Percentiles rank a stretch among this genome's conserved stretches.
phyloP scores from a whole-genome alignment of 2,113 vertebrate species.

The Muntiacus reevesi region DNA sequence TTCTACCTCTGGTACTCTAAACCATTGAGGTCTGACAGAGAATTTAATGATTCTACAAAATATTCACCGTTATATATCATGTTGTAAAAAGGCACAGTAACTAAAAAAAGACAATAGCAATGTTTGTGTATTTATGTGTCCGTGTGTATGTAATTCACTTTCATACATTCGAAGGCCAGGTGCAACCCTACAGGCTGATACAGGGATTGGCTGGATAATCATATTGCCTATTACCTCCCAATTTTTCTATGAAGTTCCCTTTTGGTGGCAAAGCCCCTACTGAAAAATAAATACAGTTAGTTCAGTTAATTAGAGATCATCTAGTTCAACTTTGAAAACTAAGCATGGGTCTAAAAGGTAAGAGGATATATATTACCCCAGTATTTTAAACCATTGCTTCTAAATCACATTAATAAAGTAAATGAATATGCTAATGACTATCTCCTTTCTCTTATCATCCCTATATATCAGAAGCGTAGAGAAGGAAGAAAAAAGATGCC shows the following conservation, averaged over 20 bases:
- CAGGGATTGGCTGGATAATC: not conserved
- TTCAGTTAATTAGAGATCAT: not conserved
- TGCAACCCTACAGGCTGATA: not conserved
- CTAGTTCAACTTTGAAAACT: not conserved
- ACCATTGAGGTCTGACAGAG: not conserved
- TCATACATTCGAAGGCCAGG: not conserved
- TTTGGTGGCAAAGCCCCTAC: not conserved
- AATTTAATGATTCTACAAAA: not conserved
- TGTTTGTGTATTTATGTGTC: not conserved
- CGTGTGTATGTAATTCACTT: not conserved
- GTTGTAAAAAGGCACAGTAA: not conserved
- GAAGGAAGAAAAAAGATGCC: not conserved
- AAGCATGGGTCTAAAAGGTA: not conserved
- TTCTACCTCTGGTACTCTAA: not conserved
- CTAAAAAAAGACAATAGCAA: not conserved
- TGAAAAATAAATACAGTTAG: not conserved
- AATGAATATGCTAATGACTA: not conserved
- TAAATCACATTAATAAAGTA: not conserved
- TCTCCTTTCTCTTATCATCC: not conserved
- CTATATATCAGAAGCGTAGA: not conserved
- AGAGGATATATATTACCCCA: not conserved
- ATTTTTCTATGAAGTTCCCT: not conserved
- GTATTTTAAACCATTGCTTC: not conserved
- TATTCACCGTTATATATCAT: not conserved
- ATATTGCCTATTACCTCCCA: not conserved